These are phyloP conservation scores for Hemithea aestivaria DNA, from an alignment of 2,888 invertebrate species.

Conservation along the genomic window DNA sequence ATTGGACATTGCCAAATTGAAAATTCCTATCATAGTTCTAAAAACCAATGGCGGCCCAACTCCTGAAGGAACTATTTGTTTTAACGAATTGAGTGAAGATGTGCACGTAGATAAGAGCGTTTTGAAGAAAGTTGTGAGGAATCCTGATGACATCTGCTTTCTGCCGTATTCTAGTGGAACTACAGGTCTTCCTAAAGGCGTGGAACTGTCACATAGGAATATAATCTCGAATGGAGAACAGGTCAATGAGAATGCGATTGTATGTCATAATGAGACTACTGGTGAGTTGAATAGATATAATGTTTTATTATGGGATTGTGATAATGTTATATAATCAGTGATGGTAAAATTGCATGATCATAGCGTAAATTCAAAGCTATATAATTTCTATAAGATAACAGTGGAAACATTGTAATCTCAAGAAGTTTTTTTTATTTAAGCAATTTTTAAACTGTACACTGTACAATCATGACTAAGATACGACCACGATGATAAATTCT, in stretches of 20 bases:
- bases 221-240: conserved; percentile 74
- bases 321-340: no score
- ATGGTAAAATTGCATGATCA: no score
- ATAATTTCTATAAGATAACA: no score
- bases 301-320: no score
- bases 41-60: conserved; percentile 55
- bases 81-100: conserved; percentile 80
- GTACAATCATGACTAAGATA: no score
- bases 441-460: no score
- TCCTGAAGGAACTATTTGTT: conserved; percentile 76
- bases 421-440: no score
- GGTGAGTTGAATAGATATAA: no score
- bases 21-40: conserved; percentile 77
- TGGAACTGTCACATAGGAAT: conserved; percentile 82
- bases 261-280: conserved; percentile 55
- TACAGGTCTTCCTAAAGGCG: conserved; percentile 90
- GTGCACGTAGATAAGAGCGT: conserved; percentile 75
- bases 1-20: conserved; percentile 63
- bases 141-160: conserved; percentile 80
- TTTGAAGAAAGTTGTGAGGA: conserved; percentile 64
- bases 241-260: conserved; percentile 49
- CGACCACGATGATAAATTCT: no score
- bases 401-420: no score
- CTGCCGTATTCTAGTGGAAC: conserved; percentile 93
- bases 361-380: no score